A percentile compares a stretch with the other conserved stretches of the same genome.
Conservation (phyloP, 2,797 vertebrate genomes). For the Limnodromus scolopaceus region DNA sequence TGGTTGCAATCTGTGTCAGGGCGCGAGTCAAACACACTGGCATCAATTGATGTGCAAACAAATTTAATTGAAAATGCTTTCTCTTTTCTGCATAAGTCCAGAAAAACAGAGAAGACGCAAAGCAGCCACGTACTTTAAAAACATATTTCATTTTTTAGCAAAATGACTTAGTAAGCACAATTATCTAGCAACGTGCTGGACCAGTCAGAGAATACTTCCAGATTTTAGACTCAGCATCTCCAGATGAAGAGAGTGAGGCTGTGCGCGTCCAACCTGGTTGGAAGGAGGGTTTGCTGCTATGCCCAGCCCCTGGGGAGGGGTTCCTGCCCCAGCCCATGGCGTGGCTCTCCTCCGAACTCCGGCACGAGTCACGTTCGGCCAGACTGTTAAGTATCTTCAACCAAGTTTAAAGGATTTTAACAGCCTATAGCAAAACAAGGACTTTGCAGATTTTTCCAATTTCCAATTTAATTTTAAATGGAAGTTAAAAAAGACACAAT, state of each 20-base stretch:
- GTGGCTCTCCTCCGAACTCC: background rate
- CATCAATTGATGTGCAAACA: background rate
- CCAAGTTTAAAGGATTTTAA: background rate
- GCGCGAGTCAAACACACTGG: background rate
- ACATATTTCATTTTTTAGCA: background rate
- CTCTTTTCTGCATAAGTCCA: background rate
- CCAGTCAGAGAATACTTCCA: background rate
- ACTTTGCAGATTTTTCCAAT: background rate
- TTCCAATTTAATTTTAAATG: background rate
- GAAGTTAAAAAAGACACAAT: background rate
- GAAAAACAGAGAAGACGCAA: background rate
- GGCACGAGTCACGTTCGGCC: fast-evolving
- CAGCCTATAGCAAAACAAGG: background rate
- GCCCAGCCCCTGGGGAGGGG: background rate
- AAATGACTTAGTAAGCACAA: background rate
- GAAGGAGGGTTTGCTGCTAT: background rate
- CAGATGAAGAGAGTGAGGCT: background rate
- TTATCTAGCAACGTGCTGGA: background rate
- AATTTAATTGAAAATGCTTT: background rate
- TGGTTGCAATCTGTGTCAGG: background rate
- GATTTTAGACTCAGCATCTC: background rate
- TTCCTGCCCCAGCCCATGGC: fast-evolving
- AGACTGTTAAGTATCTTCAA: background rate
- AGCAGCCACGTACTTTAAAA: background rate
- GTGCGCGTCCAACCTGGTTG: background rate